Conservation (phyloP, 1,140 invertebrate species). For the Calycopis cecrops region DNA sequence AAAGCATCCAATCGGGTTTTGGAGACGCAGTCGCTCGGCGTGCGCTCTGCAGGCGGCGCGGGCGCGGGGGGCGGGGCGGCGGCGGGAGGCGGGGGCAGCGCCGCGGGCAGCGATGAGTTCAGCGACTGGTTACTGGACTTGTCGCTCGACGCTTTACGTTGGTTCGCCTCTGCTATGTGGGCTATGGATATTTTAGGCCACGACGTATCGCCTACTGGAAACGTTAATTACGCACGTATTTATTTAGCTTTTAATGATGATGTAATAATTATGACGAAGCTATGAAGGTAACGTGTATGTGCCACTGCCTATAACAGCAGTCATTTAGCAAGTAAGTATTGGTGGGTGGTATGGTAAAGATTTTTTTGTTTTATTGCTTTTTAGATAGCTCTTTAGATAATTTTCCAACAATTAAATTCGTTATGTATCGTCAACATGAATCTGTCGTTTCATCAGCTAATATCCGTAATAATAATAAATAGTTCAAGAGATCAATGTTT, state of each 20-base stretch:
- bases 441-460: too few species aligned
- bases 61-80: conserved; percentile 7
- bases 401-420: too few species aligned
- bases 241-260: background rate
- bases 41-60: conserved; percentile 1
- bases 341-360: too few species aligned
- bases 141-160: conserved; percentile 60
- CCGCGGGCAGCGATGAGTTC: conserved; percentile 14
- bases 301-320: too few species aligned
- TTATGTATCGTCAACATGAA: too few species aligned
- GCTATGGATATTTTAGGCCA: conserved; percentile 69
- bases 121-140: conserved; percentile 51
- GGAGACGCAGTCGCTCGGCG: conserved; percentile 26
- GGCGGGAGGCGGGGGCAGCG: conserved; percentile 1
- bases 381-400: too few species aligned
- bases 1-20: conserved; percentile 29
- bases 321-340: too few species aligned
- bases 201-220: conserved; percentile 54
- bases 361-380: too few species aligned
- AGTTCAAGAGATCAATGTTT: too few species aligned
- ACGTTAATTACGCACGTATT: conserved; percentile 1
- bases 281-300: too few species aligned
- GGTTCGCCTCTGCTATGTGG: conserved; percentile 65
- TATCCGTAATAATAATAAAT: too few species aligned
- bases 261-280: conserved; percentile 4